A percentile compares a stretch with the other conserved stretches of the same genome.
phyloP scores from a whole-genome alignment of 2,113 vertebrate species.

The Ancistrus triradiatus region DNA sequence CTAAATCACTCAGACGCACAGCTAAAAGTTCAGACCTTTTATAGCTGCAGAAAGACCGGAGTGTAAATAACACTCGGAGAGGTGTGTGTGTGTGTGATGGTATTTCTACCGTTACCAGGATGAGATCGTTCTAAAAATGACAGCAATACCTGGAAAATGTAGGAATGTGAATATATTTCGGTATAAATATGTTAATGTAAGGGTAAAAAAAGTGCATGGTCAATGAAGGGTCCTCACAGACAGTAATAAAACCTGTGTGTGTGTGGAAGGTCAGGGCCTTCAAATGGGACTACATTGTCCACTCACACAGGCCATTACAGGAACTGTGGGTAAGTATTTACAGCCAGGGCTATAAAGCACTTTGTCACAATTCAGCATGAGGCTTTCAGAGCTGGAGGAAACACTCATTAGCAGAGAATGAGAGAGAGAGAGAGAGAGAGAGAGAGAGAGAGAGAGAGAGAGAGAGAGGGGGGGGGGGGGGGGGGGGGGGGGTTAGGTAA shows the following conservation, averaged over 20 bases:
- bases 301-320: constrained; percentile 31
- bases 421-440: constrained; percentile 13
- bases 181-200: no score
- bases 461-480: background rate
- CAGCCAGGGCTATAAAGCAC: constrained; percentile 39
- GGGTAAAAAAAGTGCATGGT: no score
- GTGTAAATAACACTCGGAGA: constrained; percentile 26
- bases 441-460: background rate
- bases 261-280: constrained; percentile 27
- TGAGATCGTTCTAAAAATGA: no score
- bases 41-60: constrained; percentile 26
- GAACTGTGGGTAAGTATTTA: constrained; percentile 42
- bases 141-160: no score
- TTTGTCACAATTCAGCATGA: constrained; percentile 46
- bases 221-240: no score
- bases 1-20: constrained; percentile 36
- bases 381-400: constrained; percentile 37
- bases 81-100: constrained; percentile 12
- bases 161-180: no score
- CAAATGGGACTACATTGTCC: constrained; percentile 32
- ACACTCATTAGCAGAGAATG: constrained; percentile 39
- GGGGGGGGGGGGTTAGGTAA: no score
- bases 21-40: constrained; percentile 37
- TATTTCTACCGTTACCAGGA: no score
- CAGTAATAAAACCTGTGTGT: no score